Evolutionary conservation across 2,113 vertebrate genomes (phyloP).

Genomic region (Megaceryle maxima): DNA sequence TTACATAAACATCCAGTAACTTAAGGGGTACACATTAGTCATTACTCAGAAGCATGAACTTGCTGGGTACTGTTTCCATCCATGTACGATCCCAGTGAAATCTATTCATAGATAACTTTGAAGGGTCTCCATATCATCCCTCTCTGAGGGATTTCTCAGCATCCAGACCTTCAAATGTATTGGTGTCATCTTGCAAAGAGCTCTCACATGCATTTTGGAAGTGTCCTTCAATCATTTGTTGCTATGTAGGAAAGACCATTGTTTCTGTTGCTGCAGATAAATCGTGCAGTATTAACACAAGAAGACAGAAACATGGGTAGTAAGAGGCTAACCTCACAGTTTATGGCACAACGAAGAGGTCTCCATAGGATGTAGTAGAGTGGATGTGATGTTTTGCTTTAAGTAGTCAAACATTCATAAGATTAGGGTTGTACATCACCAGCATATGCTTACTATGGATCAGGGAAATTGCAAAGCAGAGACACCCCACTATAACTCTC

Average conservation of each 20-base stretch:
- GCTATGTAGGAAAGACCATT: background rate
- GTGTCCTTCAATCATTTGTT: background rate
- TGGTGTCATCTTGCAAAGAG: background rate
- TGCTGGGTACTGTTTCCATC: background rate
- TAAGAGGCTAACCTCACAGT: background rate
- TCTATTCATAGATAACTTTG: background rate
- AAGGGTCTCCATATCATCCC: background rate
- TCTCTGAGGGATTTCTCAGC: background rate
- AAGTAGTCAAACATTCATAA: background rate
- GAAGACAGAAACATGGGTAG: background rate
- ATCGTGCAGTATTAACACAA: background rate
- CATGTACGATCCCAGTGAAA: background rate
- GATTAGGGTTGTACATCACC: slow-evolving; percentile 4
- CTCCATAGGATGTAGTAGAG: background rate
- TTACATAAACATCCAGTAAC: too few relatives aligned
- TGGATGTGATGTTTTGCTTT: slow-evolving; percentile 15
- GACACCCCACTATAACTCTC: background rate
- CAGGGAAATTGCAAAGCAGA: slow-evolving; percentile 31
- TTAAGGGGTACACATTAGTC: background rate
- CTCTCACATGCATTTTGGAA: rapidly evolving
- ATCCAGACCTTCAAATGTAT: background rate
- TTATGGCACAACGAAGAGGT: background rate
- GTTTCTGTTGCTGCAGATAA: background rate
- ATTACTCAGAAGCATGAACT: background rate
- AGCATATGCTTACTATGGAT: background rate